Base-by-base conservation (phyloP, 2,113 vertebrate genomes). In the Lepisosteus osseus region DNA sequence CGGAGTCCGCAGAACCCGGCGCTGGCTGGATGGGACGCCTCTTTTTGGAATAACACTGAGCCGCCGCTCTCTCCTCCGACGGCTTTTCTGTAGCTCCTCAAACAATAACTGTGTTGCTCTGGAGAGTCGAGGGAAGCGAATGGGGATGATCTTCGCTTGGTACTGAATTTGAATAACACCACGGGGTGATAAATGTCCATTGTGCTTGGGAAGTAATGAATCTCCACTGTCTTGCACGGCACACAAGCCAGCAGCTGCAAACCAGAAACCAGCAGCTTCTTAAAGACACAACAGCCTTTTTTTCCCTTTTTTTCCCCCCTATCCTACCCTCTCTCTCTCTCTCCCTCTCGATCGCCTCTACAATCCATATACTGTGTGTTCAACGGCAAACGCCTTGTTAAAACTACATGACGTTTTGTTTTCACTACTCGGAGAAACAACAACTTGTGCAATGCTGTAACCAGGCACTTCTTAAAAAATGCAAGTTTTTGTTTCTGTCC, bases 121-220 rank as follows among this genome's bases (percentile, higher is more conserved):
- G 90, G 86, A 88, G 85, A 29, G 90, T 86, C 78, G 87, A 92
- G 86, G 87, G 90, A 92, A 88, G 86, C 80, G 94, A 95, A 93
- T 94, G 94, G 94, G 92, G 94, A 94, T 94, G 93, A 89, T 93
- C 94, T 93, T 95, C 94, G 95, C 95, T 95, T 96, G 97, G 95
- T 97, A 97, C 97, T 95, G 96, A 93, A 95, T 97, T 95, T 97
- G 95, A 98, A 98, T 98, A 97, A 97, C 96, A 95, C 95, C 95
- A 95, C 93, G 90, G 96, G 95, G 95, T 97, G 96, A 98, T 98
- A 96, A 98, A 99, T 98, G 95, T 93, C 94, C 94, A 98, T 99
- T 99, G 97, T 98, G 95, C 95, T 95, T 95, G 92, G 90, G 93
- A 92, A 95, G 94, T 97, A 94, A 96, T 97, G 96, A 97, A 98